Evolutionary conservation across 2,797 vertebrate species (phyloP).

Genomic region (Synanceia verrucosa): DNA sequence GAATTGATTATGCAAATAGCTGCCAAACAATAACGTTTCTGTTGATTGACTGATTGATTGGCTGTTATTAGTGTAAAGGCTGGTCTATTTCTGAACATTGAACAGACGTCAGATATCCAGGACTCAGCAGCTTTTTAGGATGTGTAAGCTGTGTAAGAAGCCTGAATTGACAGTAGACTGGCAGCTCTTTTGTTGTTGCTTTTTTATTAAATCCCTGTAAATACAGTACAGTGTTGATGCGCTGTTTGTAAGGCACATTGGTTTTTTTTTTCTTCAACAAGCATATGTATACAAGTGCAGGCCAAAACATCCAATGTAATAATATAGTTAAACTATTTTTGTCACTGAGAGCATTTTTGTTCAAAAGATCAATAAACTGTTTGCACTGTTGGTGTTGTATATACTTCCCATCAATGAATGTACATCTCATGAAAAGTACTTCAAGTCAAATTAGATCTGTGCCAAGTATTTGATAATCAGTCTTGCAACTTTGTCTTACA

Average conservation of each 20-base stretch:
- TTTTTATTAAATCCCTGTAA: slow-evolving; percentile 31
- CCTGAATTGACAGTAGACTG: background rate
- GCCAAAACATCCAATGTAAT: background rate
- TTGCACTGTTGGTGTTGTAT: too few relatives aligned
- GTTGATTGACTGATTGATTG: background rate
- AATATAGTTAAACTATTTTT: background rate
- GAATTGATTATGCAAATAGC: background rate
- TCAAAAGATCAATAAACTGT: slow-evolving; percentile 48
- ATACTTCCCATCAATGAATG: too few relatives aligned
- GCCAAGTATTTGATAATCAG: too few relatives aligned
- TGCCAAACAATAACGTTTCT: background rate
- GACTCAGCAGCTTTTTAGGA: background rate
- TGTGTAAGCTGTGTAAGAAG: background rate
- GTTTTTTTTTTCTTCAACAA: background rate
- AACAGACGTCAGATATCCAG: background rate
- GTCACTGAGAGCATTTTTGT: background rate
- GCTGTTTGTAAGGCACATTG: background rate
- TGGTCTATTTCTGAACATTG: background rate
- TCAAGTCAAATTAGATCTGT: too few relatives aligned
- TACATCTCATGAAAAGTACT: too few relatives aligned
- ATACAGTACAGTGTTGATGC: background rate
- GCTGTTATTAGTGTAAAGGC: background rate
- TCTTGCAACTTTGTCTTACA: background rate
- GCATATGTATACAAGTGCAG: background rate
- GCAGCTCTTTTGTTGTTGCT: slow-evolving; percentile 1